Base-by-base conservation (phyloP, 2,113 vertebrate species). In the Synchiropus splendidus region DNA sequence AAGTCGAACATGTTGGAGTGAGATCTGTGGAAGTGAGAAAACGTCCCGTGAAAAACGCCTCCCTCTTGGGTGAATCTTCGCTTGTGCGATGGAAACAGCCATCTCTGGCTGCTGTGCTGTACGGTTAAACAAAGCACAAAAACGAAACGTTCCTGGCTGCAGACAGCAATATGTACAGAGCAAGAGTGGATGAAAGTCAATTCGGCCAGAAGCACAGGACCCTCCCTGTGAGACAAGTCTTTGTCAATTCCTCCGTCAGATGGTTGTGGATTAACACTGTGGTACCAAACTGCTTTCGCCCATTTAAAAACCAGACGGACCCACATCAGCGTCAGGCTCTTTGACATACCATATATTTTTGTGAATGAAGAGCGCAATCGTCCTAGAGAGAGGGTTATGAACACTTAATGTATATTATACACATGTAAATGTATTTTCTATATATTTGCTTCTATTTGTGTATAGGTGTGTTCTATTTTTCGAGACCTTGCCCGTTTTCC, bases 361-460 rank as follows among this genome's bases (percentile, higher is more conserved):
- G 74, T 69, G 68, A 77, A 62, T 41, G 64, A 71, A 78, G 66
- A 72, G 62, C 63, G 61, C 51, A 71, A 68, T 72, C 67, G 77
- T 67, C 60, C 53, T 58, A 70, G 51, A 63, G 56, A 72, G 75
- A 78, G 34, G 70, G 78, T 74, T 75, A 65, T 39, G 57, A 73
- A 62, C 70, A 72, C 60, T 65, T 75, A 64, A 63, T 84, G 76
- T 83, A 80, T 74, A 85, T 80, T 82, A 77, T 77, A 79, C 68
- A 81, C 51, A 57, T 83, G 76, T 84, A 84, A 77, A 85, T 83
- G 80, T 79, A 80, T 85, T 77, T 81, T 51, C 16, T 80, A 76
- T 80, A 72, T 82, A 83, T 72, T 77, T 64, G 60, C 72, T 81
- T 77, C 61, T 44, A 77, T 36, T 77, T 67, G 10, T 74, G 80